Evolutionary conservation across 92 coral and sea anemone species (phyloP), one percentile per base, ranked within the genome.

Genomic region (Isaurus tuberculatus): DNA sequence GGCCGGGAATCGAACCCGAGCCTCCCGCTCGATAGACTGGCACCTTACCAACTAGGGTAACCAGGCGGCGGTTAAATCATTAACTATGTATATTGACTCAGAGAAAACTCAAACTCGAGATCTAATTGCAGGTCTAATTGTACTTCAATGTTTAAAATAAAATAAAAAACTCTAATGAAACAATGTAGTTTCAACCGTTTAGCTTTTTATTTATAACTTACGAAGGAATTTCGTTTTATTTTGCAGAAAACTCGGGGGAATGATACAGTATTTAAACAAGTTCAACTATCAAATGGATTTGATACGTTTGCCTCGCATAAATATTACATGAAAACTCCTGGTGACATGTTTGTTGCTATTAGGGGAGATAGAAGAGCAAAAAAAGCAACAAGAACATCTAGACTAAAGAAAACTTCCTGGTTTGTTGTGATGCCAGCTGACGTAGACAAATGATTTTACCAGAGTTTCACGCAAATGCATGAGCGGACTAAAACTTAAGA

Each of bases 321-420:
- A 49, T 91, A 89, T 67, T 91, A 89, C 89, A 86, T 72, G 82
- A 90, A 87, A 37, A 11, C 92, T 1, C 81, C 86, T 0, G 66
- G 80, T 30, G 95, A 91, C 46, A 91, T 91, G 95, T 91, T 32
- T 33, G 87, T 89, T 4, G 95, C 95, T 5, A 33, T 91, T n/a
- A 84, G 81, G 79, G 85, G 73, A 30, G 91, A 91, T 15, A 92
- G 95, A 14, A 65, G 64, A 30, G 83, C 95, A 1, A 83, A 88
- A 31, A 89, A 86, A 64, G 95, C 90, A 61, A 89, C 87, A 26
- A 86, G 82, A 58, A 89, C 95, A 4, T 83, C 80, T 10, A 36
- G 87, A 11, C 78, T 86, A 19, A 90, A 89, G 55, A 91, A 89
- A 36, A 81, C 93, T 1, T 91, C 95, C 10, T 92, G 91, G 73